A percentile compares a stretch with the other conserved stretches of the same genome.
Evolutionary conservation across 2,888 invertebrate genomes (phyloP).

Genomic region (Thelaira solivaga): DNA sequence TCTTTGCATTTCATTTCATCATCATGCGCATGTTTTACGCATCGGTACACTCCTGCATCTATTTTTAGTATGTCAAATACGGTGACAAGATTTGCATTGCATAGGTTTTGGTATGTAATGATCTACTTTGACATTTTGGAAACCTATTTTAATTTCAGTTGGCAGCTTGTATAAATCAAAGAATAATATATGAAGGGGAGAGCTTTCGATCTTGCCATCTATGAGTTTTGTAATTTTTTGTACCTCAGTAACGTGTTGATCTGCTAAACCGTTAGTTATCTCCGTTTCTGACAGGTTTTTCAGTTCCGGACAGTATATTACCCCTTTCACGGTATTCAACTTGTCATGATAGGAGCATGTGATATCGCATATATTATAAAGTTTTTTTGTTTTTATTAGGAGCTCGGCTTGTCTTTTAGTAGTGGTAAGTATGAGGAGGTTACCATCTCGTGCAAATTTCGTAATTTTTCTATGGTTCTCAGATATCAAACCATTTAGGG

Average conservation of each 20-base stretch:
- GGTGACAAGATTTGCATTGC: constrained; percentile 41
- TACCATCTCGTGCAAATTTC: constrained; percentile 8
- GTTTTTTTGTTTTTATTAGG: constrained; percentile 14
- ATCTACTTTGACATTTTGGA: constrained; percentile 26
- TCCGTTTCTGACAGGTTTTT: constrained; percentile 20
- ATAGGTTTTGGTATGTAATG: constrained; percentile 52
- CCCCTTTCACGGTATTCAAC: constrained; percentile 43
- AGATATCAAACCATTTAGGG: background rate
- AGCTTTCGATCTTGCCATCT: constrained; percentile 6
- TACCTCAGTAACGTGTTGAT: constrained; percentile 18
- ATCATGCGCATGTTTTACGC: background rate
- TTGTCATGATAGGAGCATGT: background rate
- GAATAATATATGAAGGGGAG: constrained; percentile 23
- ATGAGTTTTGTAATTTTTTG: constrained; percentile 34
- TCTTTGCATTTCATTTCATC: background rate
- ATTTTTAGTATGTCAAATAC: constrained; percentile 35
- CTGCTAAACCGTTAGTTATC: constrained; percentile 3
- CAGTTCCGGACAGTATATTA: constrained; percentile 18
- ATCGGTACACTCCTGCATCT: background rate
- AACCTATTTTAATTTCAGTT: constrained; percentile 23
- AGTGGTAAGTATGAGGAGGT: background rate
- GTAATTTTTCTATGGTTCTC: constrained; percentile 1
- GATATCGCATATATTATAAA: constrained; percentile 18
- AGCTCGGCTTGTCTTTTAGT: background rate
- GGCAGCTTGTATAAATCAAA: background rate